Base-by-base conservation (phyloP, 2,797 vertebrate species). In the Anisognathus igniventris region DNA sequence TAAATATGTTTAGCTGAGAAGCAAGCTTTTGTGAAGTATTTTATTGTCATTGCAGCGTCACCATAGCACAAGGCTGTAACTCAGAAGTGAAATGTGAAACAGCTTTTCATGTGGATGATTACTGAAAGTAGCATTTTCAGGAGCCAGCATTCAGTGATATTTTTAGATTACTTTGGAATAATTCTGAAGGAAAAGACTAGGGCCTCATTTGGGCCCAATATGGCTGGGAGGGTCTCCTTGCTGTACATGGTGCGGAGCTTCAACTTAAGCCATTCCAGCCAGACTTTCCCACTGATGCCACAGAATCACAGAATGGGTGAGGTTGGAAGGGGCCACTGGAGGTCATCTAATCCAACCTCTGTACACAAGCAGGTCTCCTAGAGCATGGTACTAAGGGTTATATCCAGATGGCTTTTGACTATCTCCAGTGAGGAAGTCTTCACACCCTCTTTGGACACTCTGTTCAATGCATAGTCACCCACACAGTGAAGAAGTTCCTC, bases 161-260 rank as follows among this genome's bases (percentile, higher is more conserved):
- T 47, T 75, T 61, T 75, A 50, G 12, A 60, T 67, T 60, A 19
- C 13, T 87, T 85, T 72, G 27, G 30, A 85, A n/a, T 75, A 67
- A 64, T 33, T 72, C 22, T 62, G 28, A 17, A 73, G 12, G 28
- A 62, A 68, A 75, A 50, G 50, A 40, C 4, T 39, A 37, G 25
- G 27, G 3, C 24, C 12, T 81, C 0, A 0, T 66, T 86, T 51
- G 45, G 37, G 25, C 14, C 10, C 1, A 1, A 0, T 65, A 10
- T 81, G 13, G 21, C 22, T 47, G 20, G 16, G 5, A 45, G 7
- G 5, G 16, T 87, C 8, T 88, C 22, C n/a, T 25, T 71, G 45
- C 45, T 3, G 0, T 61, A 40, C 13, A 2, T 16, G 8, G 14
- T 72, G 22, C 1, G 2, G n/a, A 72, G 9, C 31, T 92, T 30